Evolutionary conservation across 2,888 invertebrate species (phyloP).

Genomic region (Idaea dimidiata): DNA sequence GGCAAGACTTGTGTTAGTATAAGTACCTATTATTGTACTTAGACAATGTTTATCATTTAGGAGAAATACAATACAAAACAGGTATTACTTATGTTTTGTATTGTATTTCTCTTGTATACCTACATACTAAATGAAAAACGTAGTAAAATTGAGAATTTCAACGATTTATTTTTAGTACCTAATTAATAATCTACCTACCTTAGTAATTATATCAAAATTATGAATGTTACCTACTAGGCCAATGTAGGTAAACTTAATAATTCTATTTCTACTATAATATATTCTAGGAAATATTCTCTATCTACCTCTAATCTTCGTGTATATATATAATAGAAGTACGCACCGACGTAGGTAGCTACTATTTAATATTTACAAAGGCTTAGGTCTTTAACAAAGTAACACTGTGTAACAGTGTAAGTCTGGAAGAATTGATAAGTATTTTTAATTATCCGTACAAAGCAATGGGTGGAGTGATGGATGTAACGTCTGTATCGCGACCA

Average conservation of each 20-base stretch:
- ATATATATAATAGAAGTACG: too few relatives aligned
- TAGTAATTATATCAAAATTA: too few relatives aligned
- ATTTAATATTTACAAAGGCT: neutral
- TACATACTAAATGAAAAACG: neutral
- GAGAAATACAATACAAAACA: too few relatives aligned
- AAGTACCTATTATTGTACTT: too few relatives aligned
- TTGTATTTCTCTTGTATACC: neutral
- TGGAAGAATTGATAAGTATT: constrained; percentile 43
- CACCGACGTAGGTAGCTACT: neutral
- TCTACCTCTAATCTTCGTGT: too few relatives aligned
- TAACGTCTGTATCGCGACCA: constrained; percentile 54
- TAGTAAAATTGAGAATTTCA: neutral
- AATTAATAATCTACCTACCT: too few relatives aligned
- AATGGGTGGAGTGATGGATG: constrained; percentile 66
- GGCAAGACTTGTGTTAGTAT: neutral
- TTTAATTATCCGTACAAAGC: constrained; percentile 52
- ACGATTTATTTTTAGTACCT: neutral
- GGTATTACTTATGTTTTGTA: neutral
- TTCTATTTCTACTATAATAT: too few relatives aligned
- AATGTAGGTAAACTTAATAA: too few relatives aligned
- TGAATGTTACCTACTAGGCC: too few relatives aligned
- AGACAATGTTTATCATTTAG: too few relatives aligned
- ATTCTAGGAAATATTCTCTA: too few relatives aligned
- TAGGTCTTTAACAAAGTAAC: neutral
- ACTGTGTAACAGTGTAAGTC: constrained; percentile 13